phyloP scores from a whole-genome alignment of 2,888 invertebrate genomes.

The Torymus tubicola region DNA sequence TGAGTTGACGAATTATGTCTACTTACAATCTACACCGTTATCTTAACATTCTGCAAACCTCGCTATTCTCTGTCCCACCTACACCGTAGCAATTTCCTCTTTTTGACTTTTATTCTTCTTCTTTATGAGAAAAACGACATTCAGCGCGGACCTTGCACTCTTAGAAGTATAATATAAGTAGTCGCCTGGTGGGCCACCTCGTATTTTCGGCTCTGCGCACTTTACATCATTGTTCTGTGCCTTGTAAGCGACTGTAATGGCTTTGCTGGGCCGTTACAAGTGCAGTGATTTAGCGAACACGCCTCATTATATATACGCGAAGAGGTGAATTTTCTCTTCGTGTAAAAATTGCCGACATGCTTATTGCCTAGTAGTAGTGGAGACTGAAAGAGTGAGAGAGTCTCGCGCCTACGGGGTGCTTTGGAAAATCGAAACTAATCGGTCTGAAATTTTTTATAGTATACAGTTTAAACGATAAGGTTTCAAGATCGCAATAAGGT shows the following conservation, averaged over 20 bases:
- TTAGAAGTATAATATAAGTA: conserved; percentile 43
- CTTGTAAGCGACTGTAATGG: conserved; percentile 57
- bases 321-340: conserved; percentile 16
- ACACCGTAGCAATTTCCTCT: not conserved
- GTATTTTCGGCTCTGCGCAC: conserved; percentile 48
- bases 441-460: no score
- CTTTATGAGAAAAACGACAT: not conserved
- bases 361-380: conserved; percentile 29
- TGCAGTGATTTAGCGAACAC: conserved; percentile 51
- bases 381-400: conserved; percentile 7
- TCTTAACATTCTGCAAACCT: conserved; percentile 25
- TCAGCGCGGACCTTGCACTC: not conserved
- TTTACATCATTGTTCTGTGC: conserved; percentile 55
- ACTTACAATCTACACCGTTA: not conserved
- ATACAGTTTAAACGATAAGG: no score
- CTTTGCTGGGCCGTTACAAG: conserved; percentile 38
- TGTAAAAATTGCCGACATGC: conserved; percentile 42
- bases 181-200: conserved; percentile 5
- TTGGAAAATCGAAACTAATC: no score
- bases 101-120: not conserved
- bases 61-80: not conserved
- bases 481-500: no score
- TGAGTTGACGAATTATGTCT: not conserved
- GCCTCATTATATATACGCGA: not conserved
- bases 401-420: conserved; percentile 1